phyloP scores from a whole-genome alignment of 2,888 invertebrate species.

The Aphidoletes aphidimyza region DNA sequence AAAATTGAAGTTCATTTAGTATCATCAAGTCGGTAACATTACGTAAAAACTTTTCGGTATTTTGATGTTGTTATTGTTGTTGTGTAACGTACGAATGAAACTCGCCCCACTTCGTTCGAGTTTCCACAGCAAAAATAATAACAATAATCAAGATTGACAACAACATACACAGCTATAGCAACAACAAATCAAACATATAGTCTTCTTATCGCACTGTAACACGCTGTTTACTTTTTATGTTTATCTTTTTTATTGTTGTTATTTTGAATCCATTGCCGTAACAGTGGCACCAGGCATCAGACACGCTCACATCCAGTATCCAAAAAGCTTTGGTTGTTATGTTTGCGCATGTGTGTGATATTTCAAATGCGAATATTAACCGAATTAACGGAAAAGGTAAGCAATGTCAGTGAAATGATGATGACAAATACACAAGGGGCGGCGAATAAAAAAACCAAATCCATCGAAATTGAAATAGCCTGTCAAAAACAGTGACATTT shows the following conservation, averaged over 20 bases:
- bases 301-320: not conserved
- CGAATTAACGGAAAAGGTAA: not conserved
- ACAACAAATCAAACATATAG: slow-evolving; percentile 39
- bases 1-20: too few species aligned
- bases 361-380: slow-evolving; percentile 14
- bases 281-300: not conserved
- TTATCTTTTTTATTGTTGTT: slow-evolving; percentile 40
- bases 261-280: not conserved
- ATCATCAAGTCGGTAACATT: too few species aligned
- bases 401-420: not conserved
- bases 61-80: too few species aligned
- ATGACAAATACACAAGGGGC: not conserved
- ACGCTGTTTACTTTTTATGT: slow-evolving; percentile 26
- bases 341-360: slow-evolving; percentile 10
- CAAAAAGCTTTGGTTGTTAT: too few species aligned
- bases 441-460: not conserved
- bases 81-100: not conserved
- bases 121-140: slow-evolving; percentile 2
- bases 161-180: not conserved
- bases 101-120: not conserved
- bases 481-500: not conserved
- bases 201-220: slow-evolving; percentile 37
- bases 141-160: slow-evolving; percentile 45
- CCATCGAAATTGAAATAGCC: not conserved
- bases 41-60: too few species aligned